phyloP scores from a whole-genome alignment of 2,113 vertebrate genomes.

The Pachypanchax playfairii region DNA sequence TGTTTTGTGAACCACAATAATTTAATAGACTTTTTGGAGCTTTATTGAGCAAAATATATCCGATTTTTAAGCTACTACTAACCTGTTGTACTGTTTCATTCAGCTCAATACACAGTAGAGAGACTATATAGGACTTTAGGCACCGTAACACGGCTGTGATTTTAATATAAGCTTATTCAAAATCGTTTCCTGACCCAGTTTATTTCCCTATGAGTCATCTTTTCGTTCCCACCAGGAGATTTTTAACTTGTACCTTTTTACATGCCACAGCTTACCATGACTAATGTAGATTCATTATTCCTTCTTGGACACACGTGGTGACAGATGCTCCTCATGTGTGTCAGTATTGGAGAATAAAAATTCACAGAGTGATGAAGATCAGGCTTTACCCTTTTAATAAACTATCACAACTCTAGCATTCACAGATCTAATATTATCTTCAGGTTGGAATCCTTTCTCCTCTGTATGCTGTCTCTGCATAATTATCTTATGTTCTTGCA shows the following conservation, averaged over 20 bases:
- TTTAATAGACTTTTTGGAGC: slow-evolving; percentile 57
- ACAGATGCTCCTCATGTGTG: slow-evolving; percentile 22
- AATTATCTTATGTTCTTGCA: slow-evolving; percentile 59
- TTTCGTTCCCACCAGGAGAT: slow-evolving; percentile 36
- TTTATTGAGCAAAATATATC: slow-evolving; percentile 43
- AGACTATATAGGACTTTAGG: slow-evolving; percentile 31
- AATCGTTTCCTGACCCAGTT: slow-evolving; percentile 56
- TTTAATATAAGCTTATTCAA: slow-evolving; percentile 42
- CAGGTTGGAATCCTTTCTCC: slow-evolving; percentile 42
- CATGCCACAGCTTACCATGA: slow-evolving; percentile 29
- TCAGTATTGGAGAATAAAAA: slow-evolving; percentile 25
- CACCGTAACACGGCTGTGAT: slow-evolving; percentile 27
- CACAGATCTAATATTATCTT: slow-evolving; percentile 34
- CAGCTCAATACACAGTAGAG: slow-evolving; percentile 31
- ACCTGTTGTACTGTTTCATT: slow-evolving; percentile 49
- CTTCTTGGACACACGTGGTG: slow-evolving; percentile 33
- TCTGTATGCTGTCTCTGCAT: slow-evolving; percentile 48
- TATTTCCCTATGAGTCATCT: slow-evolving; percentile 51
- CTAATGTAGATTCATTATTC: slow-evolving; percentile 43
- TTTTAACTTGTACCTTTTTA: slow-evolving; percentile 36
- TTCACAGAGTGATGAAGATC: slow-evolving; percentile 27
- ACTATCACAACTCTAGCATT: slow-evolving; percentile 39
- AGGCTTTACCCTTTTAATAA: slow-evolving; percentile 34
- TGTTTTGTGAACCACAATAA: slow-evolving; percentile 66
- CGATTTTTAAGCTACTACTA: slow-evolving; percentile 46